These are phyloP conservation scores for Neodontobutis hainanensis DNA, from an alignment of 2,113 vertebrate genomes.

Conservation along the genomic window DNA sequence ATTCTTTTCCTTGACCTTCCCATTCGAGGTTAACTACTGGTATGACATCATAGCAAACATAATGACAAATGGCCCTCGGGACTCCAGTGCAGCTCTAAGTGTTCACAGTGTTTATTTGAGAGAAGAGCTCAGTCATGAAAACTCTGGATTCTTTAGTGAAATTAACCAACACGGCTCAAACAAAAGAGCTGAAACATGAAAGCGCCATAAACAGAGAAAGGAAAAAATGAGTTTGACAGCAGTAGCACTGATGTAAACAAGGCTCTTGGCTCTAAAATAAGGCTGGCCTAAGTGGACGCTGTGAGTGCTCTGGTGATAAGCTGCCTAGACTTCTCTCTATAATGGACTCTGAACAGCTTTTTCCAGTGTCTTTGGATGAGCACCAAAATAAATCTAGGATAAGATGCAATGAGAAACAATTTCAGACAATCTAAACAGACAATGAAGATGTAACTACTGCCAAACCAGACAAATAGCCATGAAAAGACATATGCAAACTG, in stretches of 20 bases:
- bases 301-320: constrained; percentile 47
- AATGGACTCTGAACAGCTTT: constrained; percentile 33
- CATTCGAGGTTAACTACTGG: constrained; percentile 37
- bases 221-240: background rate
- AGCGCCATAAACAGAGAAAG: constrained; percentile 3
- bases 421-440: background rate
- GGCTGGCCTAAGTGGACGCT: constrained; percentile 1
- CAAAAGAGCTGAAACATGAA: constrained; percentile 5
- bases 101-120: constrained; percentile 33
- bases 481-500: background rate
- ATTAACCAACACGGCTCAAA: constrained; percentile 4
- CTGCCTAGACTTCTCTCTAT: constrained; percentile 11
- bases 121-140: constrained; percentile 18
- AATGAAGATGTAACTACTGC: background rate
- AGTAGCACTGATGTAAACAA: constrained; percentile 32
- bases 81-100: constrained; percentile 10
- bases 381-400: constrained; percentile 19
- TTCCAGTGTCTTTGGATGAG: constrained; percentile 61
- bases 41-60: constrained; percentile 54
- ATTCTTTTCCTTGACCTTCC: constrained; percentile 8
- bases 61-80: constrained; percentile 32
- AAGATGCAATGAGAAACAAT: constrained; percentile 22
- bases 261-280: constrained; percentile 23
- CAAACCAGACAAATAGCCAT: background rate
- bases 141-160: background rate